A percentile compares a stretch with the other conserved stretches of the same genome.
Evolutionary conservation across 2,888 invertebrate genomes (phyloP).

Genomic region (Epinotia brunnichana): DNA sequence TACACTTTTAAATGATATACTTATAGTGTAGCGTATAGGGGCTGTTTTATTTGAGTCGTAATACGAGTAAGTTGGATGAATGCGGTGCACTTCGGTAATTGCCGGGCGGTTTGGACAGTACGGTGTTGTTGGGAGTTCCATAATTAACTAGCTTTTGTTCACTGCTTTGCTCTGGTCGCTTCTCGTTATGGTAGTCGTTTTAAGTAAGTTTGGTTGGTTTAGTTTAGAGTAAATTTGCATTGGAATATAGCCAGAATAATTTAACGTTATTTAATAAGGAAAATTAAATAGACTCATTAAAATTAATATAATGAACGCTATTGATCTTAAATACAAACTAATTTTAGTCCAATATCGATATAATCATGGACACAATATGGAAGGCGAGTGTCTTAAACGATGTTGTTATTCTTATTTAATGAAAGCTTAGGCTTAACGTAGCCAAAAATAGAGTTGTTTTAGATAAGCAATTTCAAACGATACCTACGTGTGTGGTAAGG

Average conservation of each 20-base stretch:
- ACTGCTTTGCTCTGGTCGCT: constrained; percentile 16
- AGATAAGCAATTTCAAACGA: no score
- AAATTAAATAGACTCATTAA: no score
- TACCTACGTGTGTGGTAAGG: no score
- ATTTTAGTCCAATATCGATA: no score
- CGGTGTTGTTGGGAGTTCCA: constrained; percentile 36
- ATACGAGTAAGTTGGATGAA: constrained; percentile 30
- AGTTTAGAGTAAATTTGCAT: constrained; percentile 3
- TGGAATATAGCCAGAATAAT: not conserved
- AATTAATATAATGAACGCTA: no score
- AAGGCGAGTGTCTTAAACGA: no score
- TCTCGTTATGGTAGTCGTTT: constrained; percentile 11
- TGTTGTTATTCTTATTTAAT: no score
- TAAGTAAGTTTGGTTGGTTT: constrained; percentile 12
- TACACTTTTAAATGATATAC: not conserved
- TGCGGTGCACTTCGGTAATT: constrained; percentile 37
- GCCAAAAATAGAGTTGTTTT: no score
- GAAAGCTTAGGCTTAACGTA: no score
- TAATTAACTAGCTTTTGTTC: constrained; percentile 42
- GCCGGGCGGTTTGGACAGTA: constrained; percentile 19
- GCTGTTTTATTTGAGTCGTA: not conserved
- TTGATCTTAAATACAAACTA: no score
- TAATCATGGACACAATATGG: no score
- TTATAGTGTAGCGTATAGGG: not conserved
- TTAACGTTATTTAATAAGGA: no score